phyloP scores from a whole-genome alignment of 2,113 vertebrate genomes.

The Eleginops maclovinus region DNA sequence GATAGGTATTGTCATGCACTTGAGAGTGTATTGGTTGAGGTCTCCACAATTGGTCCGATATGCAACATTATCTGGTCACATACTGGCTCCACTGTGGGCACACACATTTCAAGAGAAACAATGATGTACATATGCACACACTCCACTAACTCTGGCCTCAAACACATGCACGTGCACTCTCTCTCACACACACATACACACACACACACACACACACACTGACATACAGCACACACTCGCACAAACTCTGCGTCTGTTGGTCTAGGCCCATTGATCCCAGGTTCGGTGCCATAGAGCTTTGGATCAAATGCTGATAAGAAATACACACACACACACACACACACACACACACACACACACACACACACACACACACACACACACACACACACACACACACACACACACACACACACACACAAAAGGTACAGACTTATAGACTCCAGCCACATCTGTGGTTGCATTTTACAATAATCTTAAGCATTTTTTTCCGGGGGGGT shows the following conservation, averaged over 20 bases:
- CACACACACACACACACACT: constrained; percentile 14
- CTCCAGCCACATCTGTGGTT: constrained; percentile 33
- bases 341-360: constrained; percentile 14
- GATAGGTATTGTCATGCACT: constrained; percentile 45
- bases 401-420: constrained; percentile 9
- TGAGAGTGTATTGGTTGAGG: constrained; percentile 53
- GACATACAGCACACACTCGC: neutral
- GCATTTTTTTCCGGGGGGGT: neutral
- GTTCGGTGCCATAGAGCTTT: constrained; percentile 62
- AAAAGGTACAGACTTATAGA: constrained; percentile 45
- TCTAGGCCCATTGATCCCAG: constrained; percentile 72
- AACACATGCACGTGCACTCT: too few relatives aligned
- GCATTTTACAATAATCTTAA: neutral
- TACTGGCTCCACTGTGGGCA: constrained; percentile 55
- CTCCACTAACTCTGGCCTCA: neutral
- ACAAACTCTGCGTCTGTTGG: constrained; percentile 50
- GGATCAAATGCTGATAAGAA: constrained; percentile 57
- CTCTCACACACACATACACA: constrained; percentile 16
- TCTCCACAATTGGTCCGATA: constrained; percentile 34
- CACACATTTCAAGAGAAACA: constrained; percentile 28
- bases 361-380: constrained; percentile 10
- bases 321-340: constrained; percentile 18
- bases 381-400: constrained; percentile 1
- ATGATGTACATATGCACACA: constrained; percentile 15
- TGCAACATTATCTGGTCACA: constrained; percentile 69